Evolutionary conservation across 2,888 invertebrate genomes (phyloP).

Genomic region (Pharmacophagus antenor): DNA sequence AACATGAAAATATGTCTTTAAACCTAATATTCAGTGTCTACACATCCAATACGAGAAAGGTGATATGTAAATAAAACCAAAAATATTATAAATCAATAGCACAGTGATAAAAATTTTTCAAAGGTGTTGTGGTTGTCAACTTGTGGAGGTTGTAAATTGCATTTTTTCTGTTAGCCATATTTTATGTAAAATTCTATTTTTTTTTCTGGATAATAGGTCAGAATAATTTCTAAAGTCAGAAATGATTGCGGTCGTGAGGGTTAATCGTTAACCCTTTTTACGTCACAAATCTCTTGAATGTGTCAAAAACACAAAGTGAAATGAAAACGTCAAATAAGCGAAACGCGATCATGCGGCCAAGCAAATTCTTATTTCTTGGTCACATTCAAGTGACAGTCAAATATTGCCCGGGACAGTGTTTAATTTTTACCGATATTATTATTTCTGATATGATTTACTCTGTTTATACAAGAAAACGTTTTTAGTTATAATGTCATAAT

Average conservation of each 20-base stretch:
- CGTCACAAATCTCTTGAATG: constrained; percentile 26
- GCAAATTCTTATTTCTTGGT: constrained; percentile 17
- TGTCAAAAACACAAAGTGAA: constrained; percentile 30
- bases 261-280: constrained; percentile 26
- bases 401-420: neutral
- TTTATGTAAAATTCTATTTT: neutral
- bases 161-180: neutral
- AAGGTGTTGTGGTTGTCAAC: no score
- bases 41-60: no score
- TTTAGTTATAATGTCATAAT: no score
- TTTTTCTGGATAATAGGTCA: neutral
- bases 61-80: no score
- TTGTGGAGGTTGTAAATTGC: neutral
- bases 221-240: constrained; percentile 3
- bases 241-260: constrained; percentile 26
- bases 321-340: constrained; percentile 19
- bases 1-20: no score
- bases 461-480: no score
- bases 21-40: no score
- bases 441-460: no score
- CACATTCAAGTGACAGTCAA: constrained; percentile 2
- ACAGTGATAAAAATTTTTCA: no score
- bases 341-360: constrained; percentile 23
- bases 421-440: no score
- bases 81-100: no score